Percentiles rank a stretch among this genome's conserved stretches.
These are phyloP conservation scores for Elachura formosa DNA, from an alignment of 2,113 vertebrate genomes.

Conservation along the genomic window DNA sequence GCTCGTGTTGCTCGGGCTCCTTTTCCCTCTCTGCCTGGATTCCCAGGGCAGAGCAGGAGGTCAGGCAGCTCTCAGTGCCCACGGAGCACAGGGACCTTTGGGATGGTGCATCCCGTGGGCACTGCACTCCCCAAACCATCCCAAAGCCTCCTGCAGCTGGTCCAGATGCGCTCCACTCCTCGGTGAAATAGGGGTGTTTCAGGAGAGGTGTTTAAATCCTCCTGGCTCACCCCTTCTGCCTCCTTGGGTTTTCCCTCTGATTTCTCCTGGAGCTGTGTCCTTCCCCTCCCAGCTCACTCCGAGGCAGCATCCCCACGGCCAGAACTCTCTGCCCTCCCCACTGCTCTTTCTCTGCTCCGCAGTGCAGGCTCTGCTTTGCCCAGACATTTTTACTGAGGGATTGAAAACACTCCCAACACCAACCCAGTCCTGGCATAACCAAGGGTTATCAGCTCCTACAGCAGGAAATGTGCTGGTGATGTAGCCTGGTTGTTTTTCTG, in stretches of 20 bases:
- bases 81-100: fast-evolving
- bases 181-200: no score
- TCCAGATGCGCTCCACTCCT: background rate
- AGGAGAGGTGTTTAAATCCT: fast-evolving
- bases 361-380: background rate
- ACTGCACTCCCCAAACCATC: fast-evolving
- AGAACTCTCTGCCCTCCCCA: background rate
- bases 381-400: background rate
- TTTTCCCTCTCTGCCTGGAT: background rate
- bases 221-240: background rate
- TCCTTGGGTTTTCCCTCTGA: background rate
- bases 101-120: fast-evolving
- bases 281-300: background rate
- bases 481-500: background rate
- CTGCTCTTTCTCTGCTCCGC: background rate
- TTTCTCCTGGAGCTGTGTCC: background rate
- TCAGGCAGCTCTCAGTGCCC: background rate
- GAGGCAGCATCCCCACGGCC: background rate
- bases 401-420: background rate
- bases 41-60: background rate
- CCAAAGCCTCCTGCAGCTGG: fast-evolving
- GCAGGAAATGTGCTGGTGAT: background rate
- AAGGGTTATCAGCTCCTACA: background rate
- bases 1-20: background rate
- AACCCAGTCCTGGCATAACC: background rate